phyloP scores from a whole-genome alignment of 2,888 invertebrate genomes.

The Eupelmus urozonus region DNA sequence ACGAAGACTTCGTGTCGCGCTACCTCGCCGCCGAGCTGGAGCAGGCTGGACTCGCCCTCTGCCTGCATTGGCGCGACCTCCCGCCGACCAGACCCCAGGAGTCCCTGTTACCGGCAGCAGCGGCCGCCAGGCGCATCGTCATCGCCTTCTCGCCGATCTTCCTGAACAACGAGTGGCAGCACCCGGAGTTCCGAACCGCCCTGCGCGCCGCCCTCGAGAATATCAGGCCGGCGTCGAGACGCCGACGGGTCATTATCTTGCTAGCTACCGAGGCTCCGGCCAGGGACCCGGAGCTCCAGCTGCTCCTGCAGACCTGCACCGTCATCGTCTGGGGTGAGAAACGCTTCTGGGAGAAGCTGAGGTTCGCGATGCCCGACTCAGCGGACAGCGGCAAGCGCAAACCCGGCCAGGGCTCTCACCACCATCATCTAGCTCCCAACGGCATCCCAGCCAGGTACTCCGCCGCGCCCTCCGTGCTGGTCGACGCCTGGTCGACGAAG shows the following conservation, averaged over 20 bases:
- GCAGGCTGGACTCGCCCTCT: conserved; percentile 84
- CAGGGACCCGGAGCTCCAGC: conserved; percentile 87
- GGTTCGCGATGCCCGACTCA: conserved; percentile 87
- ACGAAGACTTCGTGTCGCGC: conserved; percentile 85
- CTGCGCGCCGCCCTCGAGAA: conserved; percentile 87
- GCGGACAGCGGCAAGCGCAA: conserved; percentile 73
- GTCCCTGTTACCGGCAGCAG: conserved; percentile 80
- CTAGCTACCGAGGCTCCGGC: conserved; percentile 83
- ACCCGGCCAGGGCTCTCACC: conserved; percentile 62
- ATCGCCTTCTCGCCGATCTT: conserved; percentile 89
- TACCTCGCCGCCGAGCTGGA: conserved; percentile 86
- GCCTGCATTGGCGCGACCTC: conserved; percentile 79
- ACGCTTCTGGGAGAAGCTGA: conserved; percentile 91
- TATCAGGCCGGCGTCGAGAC: conserved; percentile 72
- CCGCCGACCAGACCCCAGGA: conserved; percentile 77
- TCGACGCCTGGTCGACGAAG: conserved; percentile 85
- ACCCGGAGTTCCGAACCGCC: conserved; percentile 89
- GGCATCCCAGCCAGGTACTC: conserved; percentile 82
- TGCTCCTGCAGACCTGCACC: conserved; percentile 84
- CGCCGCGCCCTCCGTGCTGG: conserved; percentile 85
- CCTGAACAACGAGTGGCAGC: conserved; percentile 90
- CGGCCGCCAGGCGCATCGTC: conserved; percentile 87
- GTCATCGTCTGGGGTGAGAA: conserved; percentile 87
- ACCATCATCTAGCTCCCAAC: conserved; percentile 44
- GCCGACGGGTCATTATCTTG: conserved; percentile 75